Base-by-base conservation (phyloP, 1,140 invertebrate species). In the Zaprionus capensis region DNA sequence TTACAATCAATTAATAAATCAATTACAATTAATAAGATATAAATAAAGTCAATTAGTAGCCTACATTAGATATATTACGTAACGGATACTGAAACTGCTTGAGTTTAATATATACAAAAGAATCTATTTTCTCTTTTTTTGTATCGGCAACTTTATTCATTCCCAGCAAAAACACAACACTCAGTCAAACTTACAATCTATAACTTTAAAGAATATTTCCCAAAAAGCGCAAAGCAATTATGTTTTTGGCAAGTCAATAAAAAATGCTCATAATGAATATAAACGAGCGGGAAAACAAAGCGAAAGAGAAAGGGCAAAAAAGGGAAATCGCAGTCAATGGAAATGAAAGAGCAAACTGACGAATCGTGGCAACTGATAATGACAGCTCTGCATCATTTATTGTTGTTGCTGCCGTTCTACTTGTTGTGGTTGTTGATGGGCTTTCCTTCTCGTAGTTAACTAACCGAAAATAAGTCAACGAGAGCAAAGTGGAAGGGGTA, bases 361-460 rank as follows among this genome's bases (percentile, higher is more conserved):
- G 53, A 74, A 66, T 67, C 26, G 36, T 28, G 20, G 41, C 70
- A 59, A n/a, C 74, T 76, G 75, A 41, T 24, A 22, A n/a, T 67
- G 62, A 73, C 75, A 73, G 34, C 38, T 68, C 14, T 5, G 46
- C 11, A 51, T 51, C 46, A 51, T 24, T 51, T 51, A 12, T 24
- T 24, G 20, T 51, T n/a, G 20, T n/a, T 41, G 38, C 15, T 41
- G 38, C 15, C 2, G 2, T 38, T 34, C 9, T 34, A 11, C 31
- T 34, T 34, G 31, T 34, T 34, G 41, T 46, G 15, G n/a, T 46
- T 46, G n/a, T 46, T 46, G 7, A 46, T 46, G 41, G 22, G 51
- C 28, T 26, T 63, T 36, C 15, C 41, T n/a, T 46, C 12, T 20
- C 38, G 26, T 4, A 26, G 15, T 24, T 14, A 51, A 68, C 55